Conservation (phyloP, 2,113 vertebrate species). For the Tricholaema leucomelas region DNA sequence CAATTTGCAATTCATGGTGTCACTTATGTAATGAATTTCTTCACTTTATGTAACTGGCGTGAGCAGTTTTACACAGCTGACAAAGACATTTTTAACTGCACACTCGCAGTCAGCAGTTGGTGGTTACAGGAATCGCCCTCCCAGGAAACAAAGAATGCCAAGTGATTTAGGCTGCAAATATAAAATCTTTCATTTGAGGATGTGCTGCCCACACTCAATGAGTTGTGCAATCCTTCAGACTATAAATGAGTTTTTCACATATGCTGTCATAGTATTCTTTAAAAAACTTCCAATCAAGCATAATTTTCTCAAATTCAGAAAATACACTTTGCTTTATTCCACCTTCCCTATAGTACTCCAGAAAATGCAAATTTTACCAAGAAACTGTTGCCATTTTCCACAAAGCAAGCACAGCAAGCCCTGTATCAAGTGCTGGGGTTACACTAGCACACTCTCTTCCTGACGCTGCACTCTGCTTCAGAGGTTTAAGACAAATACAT, state of each 20-base stretch:
- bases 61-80: constrained; percentile 38
- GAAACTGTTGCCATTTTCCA: not conserved
- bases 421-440: fast-evolving
- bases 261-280: not conserved
- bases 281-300: not conserved
- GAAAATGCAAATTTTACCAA: not conserved
- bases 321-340: not conserved
- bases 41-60: constrained; percentile 29
- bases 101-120: not conserved
- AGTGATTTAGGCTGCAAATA: not conserved
- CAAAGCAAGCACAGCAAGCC: not conserved
- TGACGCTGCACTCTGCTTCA: not conserved
- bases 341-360: not conserved
- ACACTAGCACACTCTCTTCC: not conserved
- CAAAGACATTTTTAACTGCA: constrained; percentile 44
- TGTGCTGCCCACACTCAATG: not conserved
- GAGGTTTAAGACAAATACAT: not conserved
- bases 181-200: not conserved
- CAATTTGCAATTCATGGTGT: constrained; percentile 37
- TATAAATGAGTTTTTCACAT: not conserved
- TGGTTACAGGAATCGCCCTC: constrained; percentile 32
- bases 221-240: not conserved
- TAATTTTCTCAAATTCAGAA: not conserved
- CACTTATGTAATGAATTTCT: constrained; percentile 37
- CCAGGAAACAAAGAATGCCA: not conserved